These are phyloP conservation scores for Mola mola DNA, from an alignment of 2,113 vertebrate species.

Conservation along the genomic window DNA sequence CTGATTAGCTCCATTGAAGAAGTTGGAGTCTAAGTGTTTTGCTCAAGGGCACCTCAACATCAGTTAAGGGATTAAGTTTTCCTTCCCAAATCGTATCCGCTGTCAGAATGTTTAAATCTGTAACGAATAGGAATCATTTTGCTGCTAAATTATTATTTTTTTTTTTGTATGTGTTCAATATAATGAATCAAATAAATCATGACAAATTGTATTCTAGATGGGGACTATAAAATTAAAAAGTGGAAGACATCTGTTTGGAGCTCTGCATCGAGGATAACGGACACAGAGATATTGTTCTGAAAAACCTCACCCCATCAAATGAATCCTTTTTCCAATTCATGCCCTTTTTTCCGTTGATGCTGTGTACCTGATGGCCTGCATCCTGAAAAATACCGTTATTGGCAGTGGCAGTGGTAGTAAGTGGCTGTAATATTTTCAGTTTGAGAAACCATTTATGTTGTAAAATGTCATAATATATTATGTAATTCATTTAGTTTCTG, in stretches of 20 bases:
- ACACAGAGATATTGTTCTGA: too few relatives aligned
- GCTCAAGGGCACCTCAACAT: constrained; percentile 49
- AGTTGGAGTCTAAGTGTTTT: constrained; percentile 28
- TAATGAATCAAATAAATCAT: too few relatives aligned
- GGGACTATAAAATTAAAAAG: constrained; percentile 9
- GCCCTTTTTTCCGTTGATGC: not conserved
- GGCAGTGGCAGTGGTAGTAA: too few relatives aligned
- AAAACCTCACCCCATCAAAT: too few relatives aligned
- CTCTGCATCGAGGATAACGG: too few relatives aligned
- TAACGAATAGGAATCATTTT: constrained; percentile 37
- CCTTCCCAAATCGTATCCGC: constrained; percentile 24
- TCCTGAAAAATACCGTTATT: not conserved
- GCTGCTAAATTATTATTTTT: constrained; percentile 8
- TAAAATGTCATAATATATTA: too few relatives aligned
- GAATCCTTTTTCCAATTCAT: not conserved
- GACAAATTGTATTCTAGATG: not conserved
- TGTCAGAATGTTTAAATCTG: constrained; percentile 25
- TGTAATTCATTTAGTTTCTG: not conserved
- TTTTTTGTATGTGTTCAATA: not conserved
- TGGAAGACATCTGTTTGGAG: not conserved
- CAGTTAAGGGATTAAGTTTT: constrained; percentile 37
- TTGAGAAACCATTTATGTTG: too few relatives aligned
- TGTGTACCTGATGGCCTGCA: not conserved
- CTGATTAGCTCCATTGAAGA: constrained; percentile 41
- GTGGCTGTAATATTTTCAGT: too few relatives aligned